Conservation (phyloP, 2,113 vertebrate species). For the Mesoclemmys tuberculata region DNA sequence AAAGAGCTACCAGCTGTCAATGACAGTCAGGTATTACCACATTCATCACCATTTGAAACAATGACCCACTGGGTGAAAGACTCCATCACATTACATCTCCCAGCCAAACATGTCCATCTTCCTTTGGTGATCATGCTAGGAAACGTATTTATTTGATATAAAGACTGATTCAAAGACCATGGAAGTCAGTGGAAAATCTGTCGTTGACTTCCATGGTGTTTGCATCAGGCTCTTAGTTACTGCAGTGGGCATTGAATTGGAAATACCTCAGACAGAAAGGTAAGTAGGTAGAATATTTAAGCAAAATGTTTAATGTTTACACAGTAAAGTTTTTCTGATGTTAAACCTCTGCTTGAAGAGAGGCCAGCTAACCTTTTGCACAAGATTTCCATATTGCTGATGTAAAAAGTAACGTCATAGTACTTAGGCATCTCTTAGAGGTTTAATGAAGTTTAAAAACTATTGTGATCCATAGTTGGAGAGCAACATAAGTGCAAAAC, state of each 20-base stretch:
- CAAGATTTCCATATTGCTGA: background rate
- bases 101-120: background rate
- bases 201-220: background rate
- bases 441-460: background rate
- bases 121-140: background rate
- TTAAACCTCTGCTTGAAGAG: conserved; percentile 11
- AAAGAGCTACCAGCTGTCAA: too few relatives aligned
- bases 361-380: background rate
- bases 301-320: conserved; percentile 25
- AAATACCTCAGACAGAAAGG: too few relatives aligned
- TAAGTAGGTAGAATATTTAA: background rate
- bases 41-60: background rate
- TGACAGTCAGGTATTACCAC: too few relatives aligned
- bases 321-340: conserved; percentile 16
- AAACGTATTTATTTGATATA: background rate
- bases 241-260: background rate
- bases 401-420: background rate
- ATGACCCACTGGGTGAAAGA: background rate
- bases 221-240: background rate
- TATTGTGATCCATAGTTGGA: background rate
- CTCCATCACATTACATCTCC: background rate
- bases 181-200: too few relatives aligned
- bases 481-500: background rate
- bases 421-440: background rate
- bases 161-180: too few relatives aligned